A percentile compares a stretch with the other conserved stretches of the same genome.
Conservation (phyloP, 1,140 invertebrate genomes). For the Tribolium castaneum region DNA sequence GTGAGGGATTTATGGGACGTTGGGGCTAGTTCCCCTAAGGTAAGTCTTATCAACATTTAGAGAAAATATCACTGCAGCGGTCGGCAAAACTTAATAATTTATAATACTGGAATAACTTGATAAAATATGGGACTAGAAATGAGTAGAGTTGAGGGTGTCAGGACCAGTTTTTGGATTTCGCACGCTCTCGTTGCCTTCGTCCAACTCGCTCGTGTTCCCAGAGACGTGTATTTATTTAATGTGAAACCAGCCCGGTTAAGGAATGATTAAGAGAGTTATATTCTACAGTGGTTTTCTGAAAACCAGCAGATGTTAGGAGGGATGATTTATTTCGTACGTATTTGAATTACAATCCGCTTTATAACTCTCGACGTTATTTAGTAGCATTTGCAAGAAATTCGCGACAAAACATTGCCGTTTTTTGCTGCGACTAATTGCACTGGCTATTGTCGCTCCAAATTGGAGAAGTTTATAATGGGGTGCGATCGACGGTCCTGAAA, state of each 20-base stretch:
- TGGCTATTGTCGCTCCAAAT: neutral
- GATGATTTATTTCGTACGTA: constrained; percentile 53
- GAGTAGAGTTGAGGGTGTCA: constrained; percentile 30
- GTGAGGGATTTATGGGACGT: constrained; percentile 47
- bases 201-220: neutral
- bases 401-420: neutral
- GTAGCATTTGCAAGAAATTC: neutral
- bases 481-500: neutral
- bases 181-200: constrained; percentile 43
- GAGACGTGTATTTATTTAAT: constrained; percentile 42
- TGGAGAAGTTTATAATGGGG: neutral
- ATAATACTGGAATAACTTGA: constrained; percentile 52
- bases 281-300: constrained; percentile 53
- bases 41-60: constrained; percentile 18
- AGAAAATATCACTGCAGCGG: constrained; percentile 23
- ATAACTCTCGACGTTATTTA: neutral
- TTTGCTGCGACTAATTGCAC: neutral
- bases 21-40: constrained; percentile 38
- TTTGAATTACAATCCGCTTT: constrained; percentile 48
- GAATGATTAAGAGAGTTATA: constrained; percentile 57
- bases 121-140: constrained; percentile 48
- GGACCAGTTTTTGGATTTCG: constrained; percentile 50
- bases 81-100: constrained; percentile 49
- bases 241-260: constrained; percentile 45
- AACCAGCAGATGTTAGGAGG: constrained; percentile 54